These are phyloP conservation scores for Halcyon smyrnensis DNA, from an alignment of 2,797 vertebrate genomes.

Conservation along the genomic window DNA sequence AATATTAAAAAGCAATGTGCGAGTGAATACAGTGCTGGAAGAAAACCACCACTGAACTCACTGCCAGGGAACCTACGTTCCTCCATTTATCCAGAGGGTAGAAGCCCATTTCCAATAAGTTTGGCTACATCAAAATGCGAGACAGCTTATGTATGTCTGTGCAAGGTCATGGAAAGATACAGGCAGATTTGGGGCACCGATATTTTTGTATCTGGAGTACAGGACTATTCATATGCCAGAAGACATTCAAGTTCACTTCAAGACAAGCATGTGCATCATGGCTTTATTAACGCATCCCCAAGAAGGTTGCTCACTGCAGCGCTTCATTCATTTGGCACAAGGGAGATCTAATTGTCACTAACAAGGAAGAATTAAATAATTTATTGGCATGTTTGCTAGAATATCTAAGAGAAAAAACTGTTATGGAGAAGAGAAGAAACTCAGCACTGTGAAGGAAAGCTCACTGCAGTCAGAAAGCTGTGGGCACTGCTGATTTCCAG, in stretches of 20 bases:
- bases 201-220: neutral
- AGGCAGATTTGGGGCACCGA: neutral
- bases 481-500: neutral
- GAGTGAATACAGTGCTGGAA: neutral
- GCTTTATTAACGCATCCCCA: constrained; percentile 1
- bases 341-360: constrained; percentile 44
- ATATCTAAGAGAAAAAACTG: neutral
- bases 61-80: neutral
- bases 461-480: neutral
- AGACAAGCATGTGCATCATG: neutral
- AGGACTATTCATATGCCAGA: neutral
- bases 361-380: constrained; percentile 48
- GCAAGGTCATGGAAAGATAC: neutral
- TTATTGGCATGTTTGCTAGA: constrained; percentile 2
- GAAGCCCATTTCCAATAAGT: neutral
- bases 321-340: constrained; percentile 9
- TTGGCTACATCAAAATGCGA: neutral
- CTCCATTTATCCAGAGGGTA: neutral
- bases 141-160: neutral
- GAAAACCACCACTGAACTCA: neutral
- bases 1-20: neutral
- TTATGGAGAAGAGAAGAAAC: neutral
- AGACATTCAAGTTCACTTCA: neutral
- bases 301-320: neutral
- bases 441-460: neutral